Base-by-base conservation (phyloP, 2,888 invertebrate species). In the Tetanocera ferruginea region DNA sequence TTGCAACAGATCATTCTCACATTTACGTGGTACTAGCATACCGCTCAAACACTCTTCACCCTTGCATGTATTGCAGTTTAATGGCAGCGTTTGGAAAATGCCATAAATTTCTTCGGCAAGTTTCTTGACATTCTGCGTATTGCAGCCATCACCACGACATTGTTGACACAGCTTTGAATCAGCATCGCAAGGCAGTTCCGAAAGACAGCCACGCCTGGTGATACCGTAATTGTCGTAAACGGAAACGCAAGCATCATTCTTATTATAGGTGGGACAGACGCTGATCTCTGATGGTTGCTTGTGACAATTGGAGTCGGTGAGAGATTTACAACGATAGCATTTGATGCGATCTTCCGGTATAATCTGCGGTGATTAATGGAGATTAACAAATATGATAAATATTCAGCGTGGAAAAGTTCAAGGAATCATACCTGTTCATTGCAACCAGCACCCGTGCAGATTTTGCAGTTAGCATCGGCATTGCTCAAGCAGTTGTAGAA, bases 291-390 rank as follows among this genome's bases (percentile, higher is more conserved):
- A 31, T 11, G 84, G 84, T 0, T 60, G 37, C 0, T 23, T 67
- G 8, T 80, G 62, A 74, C 85, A 85, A 8, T 8, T 73, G 52
- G 49, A 28, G 62, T 84, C 83, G 5, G 57, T 49, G 5, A 31
- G 28, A 3, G 84, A 84, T 37, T 71, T 80, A 19, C 85, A 85
- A 9, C 82, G 83, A 23, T 83, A 81, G 28, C 85, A 85, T 71
- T 75, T 73, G 5, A 34, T 60, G 19, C 85, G 84, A 60, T 82
- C 60, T 14, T 49, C 75, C 5, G 83, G 83, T 9, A 82, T 76
- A 37, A 80, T 79, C 82, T 83, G n/a, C 3, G 3, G 73, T 3
- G 17, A 62, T 57, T 17, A 3, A 49, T 17, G 19, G 60, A 3
- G 25, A n/a, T 11, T 17, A 11, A 31, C 25, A 60, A 9, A n/a